Evolutionary conservation across 2,888 invertebrate genomes (phyloP).

Genomic region (Pelosia muscerda): DNA sequence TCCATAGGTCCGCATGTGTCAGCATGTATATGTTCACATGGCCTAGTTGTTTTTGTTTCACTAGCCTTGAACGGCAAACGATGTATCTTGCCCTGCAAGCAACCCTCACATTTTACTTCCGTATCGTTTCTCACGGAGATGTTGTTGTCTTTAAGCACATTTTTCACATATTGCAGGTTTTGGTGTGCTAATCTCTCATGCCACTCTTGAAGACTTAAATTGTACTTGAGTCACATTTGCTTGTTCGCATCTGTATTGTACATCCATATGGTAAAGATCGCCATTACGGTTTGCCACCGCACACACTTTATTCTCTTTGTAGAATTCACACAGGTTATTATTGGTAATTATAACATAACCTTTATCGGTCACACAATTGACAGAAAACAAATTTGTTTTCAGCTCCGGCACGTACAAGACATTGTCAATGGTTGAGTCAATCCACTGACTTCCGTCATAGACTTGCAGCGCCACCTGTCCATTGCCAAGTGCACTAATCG

Average conservation of each 20-base stretch:
- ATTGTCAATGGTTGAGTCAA: neutral
- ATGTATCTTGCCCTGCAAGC: neutral
- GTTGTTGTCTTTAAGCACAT: too few species aligned
- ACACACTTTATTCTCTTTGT: neutral
- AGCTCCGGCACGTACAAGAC: neutral
- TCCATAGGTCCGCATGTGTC: slow-evolving; percentile 25
- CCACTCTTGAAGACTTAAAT: too few species aligned
- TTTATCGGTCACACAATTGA: neutral
- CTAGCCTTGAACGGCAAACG: neutral
- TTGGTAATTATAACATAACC: slow-evolving; percentile 10
- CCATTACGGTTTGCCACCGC: too few species aligned
- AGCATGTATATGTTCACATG: slow-evolving; percentile 2
- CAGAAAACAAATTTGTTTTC: slow-evolving; percentile 9
- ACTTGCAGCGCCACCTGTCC: slow-evolving; percentile 9
- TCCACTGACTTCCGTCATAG: neutral
- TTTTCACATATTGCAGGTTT: too few species aligned
- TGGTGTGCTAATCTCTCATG: too few species aligned
- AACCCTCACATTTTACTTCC: too few species aligned
- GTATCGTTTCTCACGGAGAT: too few species aligned
- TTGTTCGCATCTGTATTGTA: too few species aligned
- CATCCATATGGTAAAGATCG: too few species aligned
- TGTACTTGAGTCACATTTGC: too few species aligned
- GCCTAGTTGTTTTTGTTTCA: neutral
- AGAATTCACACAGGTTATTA: neutral
- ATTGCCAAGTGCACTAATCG: neutral